Conservation (phyloP, 2,113 vertebrate species). For the Anolis carolinensis region DNA sequence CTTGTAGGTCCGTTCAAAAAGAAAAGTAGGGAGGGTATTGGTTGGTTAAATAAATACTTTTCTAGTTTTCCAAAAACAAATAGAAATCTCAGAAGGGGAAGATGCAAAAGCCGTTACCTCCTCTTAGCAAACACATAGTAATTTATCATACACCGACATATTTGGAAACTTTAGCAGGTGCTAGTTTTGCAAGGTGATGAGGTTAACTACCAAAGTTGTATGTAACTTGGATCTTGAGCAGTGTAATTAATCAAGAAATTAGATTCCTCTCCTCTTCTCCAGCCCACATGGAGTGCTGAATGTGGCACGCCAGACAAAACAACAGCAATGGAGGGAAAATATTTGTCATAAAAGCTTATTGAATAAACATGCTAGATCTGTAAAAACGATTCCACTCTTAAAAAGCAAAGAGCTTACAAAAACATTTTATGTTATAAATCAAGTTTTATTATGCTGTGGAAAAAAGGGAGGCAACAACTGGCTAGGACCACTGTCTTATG, state of each 20-base stretch:
- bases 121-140: conserved; percentile 54
- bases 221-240: conserved; percentile 86
- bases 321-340: conserved; percentile 34
- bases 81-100: conserved; percentile 49
- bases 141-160: conserved; percentile 88
- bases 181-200: conserved; percentile 83
- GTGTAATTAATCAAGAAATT: conserved; percentile 92
- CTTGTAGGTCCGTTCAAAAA: neutral
- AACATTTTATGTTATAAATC: neutral
- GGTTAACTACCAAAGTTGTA: conserved; percentile 96
- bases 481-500: neutral
- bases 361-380: conserved; percentile 13
- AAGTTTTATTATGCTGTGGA: conserved; percentile 16
- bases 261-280: conserved; percentile 74
- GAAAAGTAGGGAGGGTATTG: neutral
- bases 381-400: neutral
- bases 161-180: conserved; percentile 87
- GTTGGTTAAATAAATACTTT: neutral
- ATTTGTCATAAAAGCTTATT: conserved; percentile 56
- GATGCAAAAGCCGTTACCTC: conserved; percentile 62
- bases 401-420: conserved; percentile 7
- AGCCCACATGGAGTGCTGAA: conserved; percentile 77
- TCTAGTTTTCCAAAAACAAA: conserved; percentile 27
- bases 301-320: conserved; percentile 68
- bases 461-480: neutral